Evolutionary conservation across 2,888 invertebrate genomes (phyloP).

Genomic region (Caenorhabditis sp.): DNA sequence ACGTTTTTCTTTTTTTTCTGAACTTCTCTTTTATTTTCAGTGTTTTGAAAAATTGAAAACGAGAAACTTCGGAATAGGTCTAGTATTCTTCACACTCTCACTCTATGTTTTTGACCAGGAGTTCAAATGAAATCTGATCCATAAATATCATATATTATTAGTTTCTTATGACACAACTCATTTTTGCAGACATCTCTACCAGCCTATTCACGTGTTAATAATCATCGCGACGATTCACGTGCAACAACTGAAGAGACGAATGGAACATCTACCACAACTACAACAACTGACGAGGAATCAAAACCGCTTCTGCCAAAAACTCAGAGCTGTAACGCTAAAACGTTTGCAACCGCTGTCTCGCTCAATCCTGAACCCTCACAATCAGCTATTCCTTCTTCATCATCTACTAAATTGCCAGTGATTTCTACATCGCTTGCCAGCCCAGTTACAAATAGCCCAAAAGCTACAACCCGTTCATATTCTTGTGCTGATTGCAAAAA

Average conservation of each 20-base stretch:
- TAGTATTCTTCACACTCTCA: too few relatives aligned
- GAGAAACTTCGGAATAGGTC: too few relatives aligned
- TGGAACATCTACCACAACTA: background rate
- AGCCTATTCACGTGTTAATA: constrained; percentile 14
- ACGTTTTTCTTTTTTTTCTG: too few relatives aligned
- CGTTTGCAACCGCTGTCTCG: constrained; percentile 25
- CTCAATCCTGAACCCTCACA: too few relatives aligned
- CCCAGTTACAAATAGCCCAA: background rate
- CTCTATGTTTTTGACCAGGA: background rate
- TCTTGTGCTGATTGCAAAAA: constrained; percentile 48
- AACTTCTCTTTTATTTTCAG: too few relatives aligned
- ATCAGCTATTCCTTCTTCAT: background rate
- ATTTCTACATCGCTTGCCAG: background rate
- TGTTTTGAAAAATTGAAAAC: too few relatives aligned
- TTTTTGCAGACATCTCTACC: constrained; percentile 32
- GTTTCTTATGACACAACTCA: too few relatives aligned
- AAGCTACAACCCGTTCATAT: constrained; percentile 18
- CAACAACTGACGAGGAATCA: constrained; percentile 44
- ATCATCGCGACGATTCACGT: constrained; percentile 19
- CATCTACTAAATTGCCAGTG: background rate
- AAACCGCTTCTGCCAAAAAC: constrained; percentile 25
- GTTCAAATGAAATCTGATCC: background rate
- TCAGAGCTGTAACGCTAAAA: constrained; percentile 15
- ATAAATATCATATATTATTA: background rate
- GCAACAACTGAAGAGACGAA: constrained; percentile 45